phyloP scores from a whole-genome alignment of 2,113 vertebrate species.

The Hiodon alosoides region DNA sequence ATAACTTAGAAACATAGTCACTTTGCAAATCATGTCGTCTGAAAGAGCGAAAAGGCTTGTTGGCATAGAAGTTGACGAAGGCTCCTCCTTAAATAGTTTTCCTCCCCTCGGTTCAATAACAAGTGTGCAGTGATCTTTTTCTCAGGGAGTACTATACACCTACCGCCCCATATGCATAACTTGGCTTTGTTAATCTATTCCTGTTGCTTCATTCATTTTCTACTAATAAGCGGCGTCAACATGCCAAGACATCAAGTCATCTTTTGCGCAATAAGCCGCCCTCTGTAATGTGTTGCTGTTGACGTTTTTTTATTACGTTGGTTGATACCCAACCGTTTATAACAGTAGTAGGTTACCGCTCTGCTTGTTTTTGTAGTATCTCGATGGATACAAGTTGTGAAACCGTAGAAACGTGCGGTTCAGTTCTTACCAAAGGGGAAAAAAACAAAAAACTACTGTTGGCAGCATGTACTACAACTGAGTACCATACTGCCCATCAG shows the following conservation, averaged over 20 bases:
- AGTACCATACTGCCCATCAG: neutral
- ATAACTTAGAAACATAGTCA: too few species aligned
- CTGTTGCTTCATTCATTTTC: neutral
- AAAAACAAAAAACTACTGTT: neutral
- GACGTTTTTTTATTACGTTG: too few species aligned
- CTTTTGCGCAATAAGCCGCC: constrained; percentile 31
- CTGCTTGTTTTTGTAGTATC: constrained; percentile 31
- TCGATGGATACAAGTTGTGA: constrained; percentile 26
- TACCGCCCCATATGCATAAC: neutral
- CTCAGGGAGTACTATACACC: neutral
- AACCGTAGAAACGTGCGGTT: constrained; percentile 13
- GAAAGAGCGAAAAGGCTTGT: too few species aligned
- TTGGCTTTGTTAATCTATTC: constrained; percentile 35
- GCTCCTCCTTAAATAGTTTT: too few species aligned
- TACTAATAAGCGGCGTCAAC: constrained; percentile 26
- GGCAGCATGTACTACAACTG: neutral
- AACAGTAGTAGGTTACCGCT: neutral
- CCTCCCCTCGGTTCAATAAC: neutral
- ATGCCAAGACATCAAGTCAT: constrained; percentile 38
- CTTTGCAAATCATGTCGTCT: too few species aligned
- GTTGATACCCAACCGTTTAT: too few species aligned
- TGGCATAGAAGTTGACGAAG: too few species aligned
- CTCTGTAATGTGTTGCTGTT: constrained; percentile 24
- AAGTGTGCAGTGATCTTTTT: constrained; percentile 2
- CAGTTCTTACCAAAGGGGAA: neutral